Conservation (phyloP, 1,140 invertebrate species). For the Panagrolaimus sp. region DNA sequence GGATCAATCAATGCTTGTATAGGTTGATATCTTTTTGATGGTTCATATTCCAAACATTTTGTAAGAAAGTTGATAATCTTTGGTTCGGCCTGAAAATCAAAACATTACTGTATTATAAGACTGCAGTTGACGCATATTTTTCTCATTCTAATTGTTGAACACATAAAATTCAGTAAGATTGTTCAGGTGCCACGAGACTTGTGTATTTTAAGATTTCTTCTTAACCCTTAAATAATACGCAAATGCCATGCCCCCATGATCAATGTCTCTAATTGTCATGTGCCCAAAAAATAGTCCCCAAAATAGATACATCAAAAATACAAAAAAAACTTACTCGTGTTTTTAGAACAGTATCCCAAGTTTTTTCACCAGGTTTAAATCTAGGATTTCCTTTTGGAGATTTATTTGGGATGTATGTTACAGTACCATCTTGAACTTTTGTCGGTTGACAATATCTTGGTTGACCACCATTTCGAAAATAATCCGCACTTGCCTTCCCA, state of each 20-base stretch:
- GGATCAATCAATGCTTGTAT: background rate
- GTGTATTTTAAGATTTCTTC: too few species aligned
- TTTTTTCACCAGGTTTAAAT: background rate
- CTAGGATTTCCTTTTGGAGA: background rate
- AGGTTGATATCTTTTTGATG: background rate
- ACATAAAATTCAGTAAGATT: too few species aligned
- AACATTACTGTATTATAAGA: too few species aligned
- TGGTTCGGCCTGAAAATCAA: background rate
- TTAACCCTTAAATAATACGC: too few species aligned
- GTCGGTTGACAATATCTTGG: background rate
- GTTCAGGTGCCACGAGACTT: too few species aligned
- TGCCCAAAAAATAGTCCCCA: too few species aligned
- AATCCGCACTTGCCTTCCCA: background rate
- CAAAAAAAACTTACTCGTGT: background rate
- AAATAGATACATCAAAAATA: background rate
- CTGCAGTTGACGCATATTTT: too few species aligned
- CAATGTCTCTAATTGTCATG: too few species aligned
- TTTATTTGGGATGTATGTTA: background rate
- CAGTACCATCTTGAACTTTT: background rate
- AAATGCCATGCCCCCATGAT: too few species aligned
- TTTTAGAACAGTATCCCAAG: background rate
- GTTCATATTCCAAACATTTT: background rate
- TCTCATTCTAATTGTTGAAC: too few species aligned
- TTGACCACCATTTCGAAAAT: background rate
- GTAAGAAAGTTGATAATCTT: background rate